Evolutionary conservation across 2,113 vertebrate genomes (phyloP).

Genomic region (Microcebus murinus): DNA sequence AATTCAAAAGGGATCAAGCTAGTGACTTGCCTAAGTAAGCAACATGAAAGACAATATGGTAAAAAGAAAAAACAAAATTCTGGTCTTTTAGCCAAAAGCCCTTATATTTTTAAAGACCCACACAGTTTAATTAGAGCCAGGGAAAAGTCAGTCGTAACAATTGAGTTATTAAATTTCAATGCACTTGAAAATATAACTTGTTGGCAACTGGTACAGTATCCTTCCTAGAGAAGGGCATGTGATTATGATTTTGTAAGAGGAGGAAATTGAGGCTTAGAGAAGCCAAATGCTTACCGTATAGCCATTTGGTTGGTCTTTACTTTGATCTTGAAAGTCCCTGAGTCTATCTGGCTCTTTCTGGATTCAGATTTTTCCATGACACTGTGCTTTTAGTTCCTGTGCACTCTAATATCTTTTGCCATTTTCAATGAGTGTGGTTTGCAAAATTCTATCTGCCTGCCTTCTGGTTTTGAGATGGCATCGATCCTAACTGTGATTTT

Average conservation of each 20-base stretch:
- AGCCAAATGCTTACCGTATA: not conserved
- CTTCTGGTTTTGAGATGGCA: conserved; percentile 36
- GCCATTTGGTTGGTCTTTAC: not conserved
- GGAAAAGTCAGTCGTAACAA: not conserved
- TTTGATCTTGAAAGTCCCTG: not conserved
- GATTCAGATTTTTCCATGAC: conserved; percentile 24
- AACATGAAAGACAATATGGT: not conserved
- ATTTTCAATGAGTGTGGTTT: conserved; percentile 24
- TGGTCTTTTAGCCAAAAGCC: conserved; percentile 40
- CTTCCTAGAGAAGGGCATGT: not conserved
- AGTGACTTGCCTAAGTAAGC: not conserved
- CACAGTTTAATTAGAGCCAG: not conserved
- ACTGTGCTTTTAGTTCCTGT: not conserved
- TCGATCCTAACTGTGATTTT: conserved; percentile 14
- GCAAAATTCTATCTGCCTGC: not conserved
- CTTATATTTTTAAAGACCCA: not conserved
- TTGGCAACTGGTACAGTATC: not conserved
- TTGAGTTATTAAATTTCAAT: not conserved
- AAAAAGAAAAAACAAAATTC: not conserved
- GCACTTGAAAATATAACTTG: not conserved
- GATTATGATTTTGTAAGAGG: not conserved
- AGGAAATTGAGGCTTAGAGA: conserved; percentile 10
- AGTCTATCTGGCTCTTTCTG: not conserved
- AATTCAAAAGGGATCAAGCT: not conserved
- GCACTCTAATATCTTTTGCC: not conserved